phyloP scores from a whole-genome alignment of 2,797 vertebrate genomes.

The Tolypeutes matacus region DNA sequence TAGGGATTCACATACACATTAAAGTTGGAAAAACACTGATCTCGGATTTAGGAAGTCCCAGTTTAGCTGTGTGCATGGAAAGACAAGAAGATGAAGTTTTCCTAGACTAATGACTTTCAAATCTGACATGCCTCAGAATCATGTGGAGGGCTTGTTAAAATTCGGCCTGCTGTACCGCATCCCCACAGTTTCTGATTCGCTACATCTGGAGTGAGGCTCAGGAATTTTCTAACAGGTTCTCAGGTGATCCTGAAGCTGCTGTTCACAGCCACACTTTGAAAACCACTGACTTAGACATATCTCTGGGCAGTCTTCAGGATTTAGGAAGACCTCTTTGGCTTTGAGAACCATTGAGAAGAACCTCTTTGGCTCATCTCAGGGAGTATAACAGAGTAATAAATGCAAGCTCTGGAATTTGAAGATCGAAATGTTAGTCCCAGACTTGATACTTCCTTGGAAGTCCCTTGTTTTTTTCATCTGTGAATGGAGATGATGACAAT shows the following conservation, averaged over 20 bases:
- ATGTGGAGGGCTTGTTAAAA: neutral
- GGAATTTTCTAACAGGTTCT: constrained; percentile 38
- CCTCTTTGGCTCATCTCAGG: neutral
- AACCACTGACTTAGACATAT: neutral
- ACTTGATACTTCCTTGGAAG: constrained; percentile 11
- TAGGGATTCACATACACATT: neutral
- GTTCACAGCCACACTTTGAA: neutral
- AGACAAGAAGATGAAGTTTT: constrained; percentile 28
- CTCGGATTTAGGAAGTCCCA: constrained; percentile 1
- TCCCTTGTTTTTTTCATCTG: constrained; percentile 42
- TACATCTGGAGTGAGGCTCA: neutral
- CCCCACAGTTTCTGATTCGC: neutral
- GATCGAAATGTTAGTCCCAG: neutral
- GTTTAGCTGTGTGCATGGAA: neutral
- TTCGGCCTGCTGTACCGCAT: neutral
- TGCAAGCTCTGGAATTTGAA: constrained; percentile 18
- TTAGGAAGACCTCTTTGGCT: neutral
- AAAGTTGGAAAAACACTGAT: neutral
- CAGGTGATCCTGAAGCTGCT: neutral
- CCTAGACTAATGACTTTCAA: neutral
- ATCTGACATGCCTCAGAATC: neutral
- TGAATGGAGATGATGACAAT: constrained; percentile 25
- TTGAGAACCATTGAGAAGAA: no score
- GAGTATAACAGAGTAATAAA: neutral
- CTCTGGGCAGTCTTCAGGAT: neutral